Percentiles rank a stretch among this genome's conserved stretches.
These are phyloP conservation scores for Unio delphinus DNA, from an alignment of 2,888 invertebrate species.

Conservation along the genomic window DNA sequence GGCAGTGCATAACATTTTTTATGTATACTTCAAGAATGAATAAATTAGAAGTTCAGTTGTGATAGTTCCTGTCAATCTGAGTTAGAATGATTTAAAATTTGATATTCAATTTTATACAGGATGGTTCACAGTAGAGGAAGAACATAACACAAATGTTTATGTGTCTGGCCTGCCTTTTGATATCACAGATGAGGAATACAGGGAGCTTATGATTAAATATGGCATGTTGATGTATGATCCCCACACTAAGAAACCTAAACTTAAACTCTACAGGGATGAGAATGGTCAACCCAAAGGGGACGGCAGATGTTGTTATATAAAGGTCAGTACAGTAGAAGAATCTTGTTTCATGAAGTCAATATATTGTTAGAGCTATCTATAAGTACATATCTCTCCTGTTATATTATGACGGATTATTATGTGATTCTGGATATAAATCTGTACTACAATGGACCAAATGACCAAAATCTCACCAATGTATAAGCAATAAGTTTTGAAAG, in stretches of 20 bases:
- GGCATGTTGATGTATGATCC: slow-evolving; percentile 93
- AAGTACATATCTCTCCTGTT: too few relatives aligned
- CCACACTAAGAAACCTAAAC: slow-evolving; percentile 82
- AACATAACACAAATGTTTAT: slow-evolving; percentile 95
- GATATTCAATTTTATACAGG: slow-evolving; percentile 70
- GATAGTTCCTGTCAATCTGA: too few relatives aligned
- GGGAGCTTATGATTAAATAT: slow-evolving; percentile 95
- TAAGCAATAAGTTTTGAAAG: too few relatives aligned
- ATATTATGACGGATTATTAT: too few relatives aligned
- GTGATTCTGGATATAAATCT: too few relatives aligned
- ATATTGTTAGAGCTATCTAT: too few relatives aligned
- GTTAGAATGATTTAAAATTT: background rate
- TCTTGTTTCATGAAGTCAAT: too few relatives aligned
- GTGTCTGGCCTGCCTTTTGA: slow-evolving; percentile 92
- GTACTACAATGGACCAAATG: too few relatives aligned
- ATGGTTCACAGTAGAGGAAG: slow-evolving; percentile 94
- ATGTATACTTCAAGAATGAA: too few relatives aligned
- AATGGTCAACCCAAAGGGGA: slow-evolving; percentile 92
- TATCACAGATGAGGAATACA: slow-evolving; percentile 87
- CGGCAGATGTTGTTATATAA: slow-evolving; percentile 95
- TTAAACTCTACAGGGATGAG: slow-evolving; percentile 92
- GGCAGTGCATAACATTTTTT: too few relatives aligned
- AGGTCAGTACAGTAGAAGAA: slow-evolving; percentile 75
- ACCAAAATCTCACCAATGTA: too few relatives aligned
- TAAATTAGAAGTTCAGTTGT: too few relatives aligned